Evolutionary conservation across 2,113 vertebrate species (phyloP), one percentile per base, ranked within the genome.

Genomic region (Cinclus cinclus): DNA sequence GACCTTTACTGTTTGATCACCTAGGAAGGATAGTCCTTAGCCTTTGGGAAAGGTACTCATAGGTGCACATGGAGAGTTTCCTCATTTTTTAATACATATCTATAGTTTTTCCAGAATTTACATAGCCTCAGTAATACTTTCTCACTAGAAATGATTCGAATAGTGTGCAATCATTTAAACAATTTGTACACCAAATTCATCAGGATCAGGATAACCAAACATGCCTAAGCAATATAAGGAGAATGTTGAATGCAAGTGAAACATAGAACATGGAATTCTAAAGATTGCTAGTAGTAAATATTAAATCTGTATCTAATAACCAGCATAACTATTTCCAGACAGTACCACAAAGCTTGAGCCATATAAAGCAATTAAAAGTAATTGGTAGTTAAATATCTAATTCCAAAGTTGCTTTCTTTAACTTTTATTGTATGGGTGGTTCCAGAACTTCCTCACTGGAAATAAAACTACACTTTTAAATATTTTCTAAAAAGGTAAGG

Each of bases 371-470:
- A 22, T 53, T 37, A 73, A 77, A n/a, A 4, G 16, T 60, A 81
- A 78, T 30, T n/a, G 39, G 7, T 33, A 83, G 69, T 73, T 12
- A 70, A 56, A 56, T 64, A 39, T 18, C 31, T 64, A 58, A 52
- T 70, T 67, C 42, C 19, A 78, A 49, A 55, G 17, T 37, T 46
- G 5, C 5, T 71, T 11, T 15, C 19, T 70, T 88, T 79, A 62
- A 44, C 0, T 0, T 23, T 63, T 62, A 60, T 13, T 56, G 4
- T 47, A 55, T 5, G 10, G 4, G 4, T n/a, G 9, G 24, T 53
- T 75, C 9, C 20, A 67, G 39, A 83, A 59, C 10, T 63, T 58
- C 7, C 28, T 79, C 17, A 55, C 11, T 37, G 31, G 13, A 79
- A 16, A 79, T 15, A 83, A 89, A 74, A 78, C 13, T 31, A 46